Evolutionary conservation across 2,888 invertebrate genomes (phyloP), one percentile per base, ranked within the genome.

Genomic region (Didymodactylos carnosus): DNA sequence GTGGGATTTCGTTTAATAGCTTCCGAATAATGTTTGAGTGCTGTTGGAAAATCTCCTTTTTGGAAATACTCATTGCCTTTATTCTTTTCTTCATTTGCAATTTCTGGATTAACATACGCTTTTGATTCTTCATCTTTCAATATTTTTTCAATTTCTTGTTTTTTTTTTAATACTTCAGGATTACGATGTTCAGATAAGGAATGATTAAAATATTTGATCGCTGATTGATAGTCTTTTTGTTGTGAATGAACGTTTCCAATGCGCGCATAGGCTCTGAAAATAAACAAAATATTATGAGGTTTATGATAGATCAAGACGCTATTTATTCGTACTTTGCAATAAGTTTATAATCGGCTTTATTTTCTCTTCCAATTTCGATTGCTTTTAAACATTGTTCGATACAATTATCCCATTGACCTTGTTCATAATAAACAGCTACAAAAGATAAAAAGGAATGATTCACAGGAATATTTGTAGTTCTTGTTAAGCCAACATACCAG

Each of bases 121-220:
- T 89, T 88, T 77, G 7, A 4, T 46, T 74, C 74, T 71, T 74
- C 23, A 78, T 94, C 95, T 78, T 88, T 92, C 71, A 94, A 89
- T 77, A 88, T 86, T 80, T 88, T 90, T 79, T 94, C 92, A n/a
- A 93, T 88, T 81, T 94, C 89, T 51, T 76, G 62, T 35, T 81
- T 79, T 76, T 83, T 83, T 75, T 92, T 91, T 81, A 91, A 90
- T 73, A 92, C 90, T 83, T 95, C 94, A 0, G 94, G 92, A 2
- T 93, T 93, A 80, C 98, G 87, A 83, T 94, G 92, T 83, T 99
- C 98, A 0, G 97, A 93, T 87, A 99, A 89, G 0, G 97, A 92
- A 84, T 97, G 97, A 82, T 97, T 94, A 80, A 88, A 95, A 82
- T 88, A 93, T 16, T 88, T 88, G 82, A 92, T 91, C 0, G 97